Evolutionary conservation across 2,113 vertebrate species (phyloP), one percentile per base, ranked within the genome.

Genomic region (Willisornis vidua): DNA sequence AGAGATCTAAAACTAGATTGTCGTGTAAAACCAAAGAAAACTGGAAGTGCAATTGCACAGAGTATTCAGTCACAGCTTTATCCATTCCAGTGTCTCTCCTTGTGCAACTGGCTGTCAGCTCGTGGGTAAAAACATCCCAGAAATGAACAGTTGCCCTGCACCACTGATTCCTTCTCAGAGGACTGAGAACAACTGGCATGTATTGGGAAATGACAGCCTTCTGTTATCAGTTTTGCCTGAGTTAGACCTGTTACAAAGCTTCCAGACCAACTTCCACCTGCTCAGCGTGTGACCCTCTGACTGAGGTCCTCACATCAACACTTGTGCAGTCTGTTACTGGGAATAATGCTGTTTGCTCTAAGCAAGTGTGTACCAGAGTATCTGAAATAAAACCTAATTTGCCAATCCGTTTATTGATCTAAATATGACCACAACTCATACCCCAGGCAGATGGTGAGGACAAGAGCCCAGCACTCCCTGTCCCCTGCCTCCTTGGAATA

Each of bases 271-370:
- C 26, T 71, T 68, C 45, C 25, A 19, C 68, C 28, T 58, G 51
- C 18, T 90, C 48, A 45, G 12, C 29, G 63, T 6, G 52, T 31
- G 41, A 74, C 59, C 37, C 39, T 26, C 41, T 35, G 31, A 8
- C 18, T 12, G 58, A 24, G 10, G 14, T 22, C 29, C 52, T 89
- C 39, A 61, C 6, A 13, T 4, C 41, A 54, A 12, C 48, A 74
- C 26, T 28, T 5, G 0, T 3, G 37, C 37, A 43, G 61, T 18
- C 45, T 51, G 19, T 3, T 33, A 41, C 1, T n/a, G 9, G 14
- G 23, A 77, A 25, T 28, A 63, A 75, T 17, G 6, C 48, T 12
- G 23, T 19, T 67, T 76, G 63, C 43, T 39, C 67, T 33, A 25
- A 71, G 33, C 7, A 58, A 52, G 22, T 20, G 20, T 19, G 43